Conservation (phyloP, 2,888 invertebrate genomes). For the Poecilobothrus nobilitatus region DNA sequence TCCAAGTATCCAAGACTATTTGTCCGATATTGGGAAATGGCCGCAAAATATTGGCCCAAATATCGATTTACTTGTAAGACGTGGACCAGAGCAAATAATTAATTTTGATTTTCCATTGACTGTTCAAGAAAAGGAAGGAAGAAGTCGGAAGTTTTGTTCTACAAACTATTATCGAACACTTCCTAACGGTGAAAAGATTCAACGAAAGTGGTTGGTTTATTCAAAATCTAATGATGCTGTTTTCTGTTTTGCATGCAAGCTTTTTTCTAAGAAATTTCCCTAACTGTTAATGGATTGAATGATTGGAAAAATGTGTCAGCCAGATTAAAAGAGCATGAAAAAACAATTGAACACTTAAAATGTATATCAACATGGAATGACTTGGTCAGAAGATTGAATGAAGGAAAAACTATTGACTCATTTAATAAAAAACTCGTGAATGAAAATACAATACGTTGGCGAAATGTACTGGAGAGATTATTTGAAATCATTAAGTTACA, state of each 20-base stretch:
- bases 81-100: background rate
- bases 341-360: slow-evolving; percentile 11
- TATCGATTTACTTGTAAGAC: background rate
- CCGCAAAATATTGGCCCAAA: background rate
- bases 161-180: slow-evolving; percentile 11
- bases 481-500: slow-evolving; percentile 11
- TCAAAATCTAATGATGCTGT: background rate
- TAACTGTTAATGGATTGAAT: slow-evolving; percentile 8
- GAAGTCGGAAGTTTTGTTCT: slow-evolving; percentile 9
- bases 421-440: slow-evolving; percentile 9
- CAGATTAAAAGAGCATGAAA: slow-evolving; percentile 11
- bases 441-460: slow-evolving; percentile 11
- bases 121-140: slow-evolving; percentile 9
- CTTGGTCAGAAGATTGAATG: slow-evolving; percentile 11
- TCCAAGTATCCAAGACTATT: background rate
- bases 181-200: slow-evolving; percentile 9
- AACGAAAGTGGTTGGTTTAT: background rate
- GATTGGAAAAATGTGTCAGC: slow-evolving; percentile 8
- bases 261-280: background rate
- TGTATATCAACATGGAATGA: slow-evolving; percentile 10
- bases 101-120: background rate
- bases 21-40: background rate
- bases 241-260: background rate
- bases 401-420: slow-evolving; percentile 11
- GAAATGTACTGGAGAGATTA: slow-evolving; percentile 10